Evolutionary conservation across 2,888 invertebrate species (phyloP).

Genomic region (Eristalis arbustorum): DNA sequence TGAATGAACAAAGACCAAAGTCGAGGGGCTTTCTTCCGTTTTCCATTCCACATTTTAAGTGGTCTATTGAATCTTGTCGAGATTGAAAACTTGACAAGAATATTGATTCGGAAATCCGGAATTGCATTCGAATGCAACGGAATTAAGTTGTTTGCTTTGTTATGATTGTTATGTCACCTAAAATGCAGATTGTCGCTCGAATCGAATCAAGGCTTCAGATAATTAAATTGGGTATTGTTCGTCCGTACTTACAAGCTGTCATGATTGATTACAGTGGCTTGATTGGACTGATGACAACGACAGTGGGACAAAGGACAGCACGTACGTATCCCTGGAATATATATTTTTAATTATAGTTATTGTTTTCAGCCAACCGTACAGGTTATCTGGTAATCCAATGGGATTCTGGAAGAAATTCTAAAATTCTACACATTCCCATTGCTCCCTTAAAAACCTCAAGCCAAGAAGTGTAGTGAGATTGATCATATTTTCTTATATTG

Average conservation of each 20-base stretch:
- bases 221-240: constrained; percentile 43
- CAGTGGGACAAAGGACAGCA: not conserved
- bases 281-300: constrained; percentile 4
- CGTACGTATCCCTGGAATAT: not conserved
- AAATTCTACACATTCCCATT: not conserved
- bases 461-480: not conserved
- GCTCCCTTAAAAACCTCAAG: not conserved
- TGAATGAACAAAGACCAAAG: constrained; percentile 38
- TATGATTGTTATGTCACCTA: constrained; percentile 59
- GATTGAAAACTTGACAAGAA: constrained; percentile 66
- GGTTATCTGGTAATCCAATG: not conserved
- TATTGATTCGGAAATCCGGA: constrained; percentile 64
- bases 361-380: not conserved
- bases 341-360: not conserved
- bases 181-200: constrained; percentile 52
- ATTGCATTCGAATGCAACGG: constrained; percentile 61
- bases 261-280: constrained; percentile 3
- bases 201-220: constrained; percentile 41
- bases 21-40: constrained; percentile 42
- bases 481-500: not conserved
- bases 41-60: constrained; percentile 51
- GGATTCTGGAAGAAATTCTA: not conserved
- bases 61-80: constrained; percentile 62
- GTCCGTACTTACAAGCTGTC: constrained; percentile 8
- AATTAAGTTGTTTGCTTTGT: constrained; percentile 62